Conservation (phyloP, 2,888 invertebrate genomes). For the Petrolisthes cinctipes region DNA sequence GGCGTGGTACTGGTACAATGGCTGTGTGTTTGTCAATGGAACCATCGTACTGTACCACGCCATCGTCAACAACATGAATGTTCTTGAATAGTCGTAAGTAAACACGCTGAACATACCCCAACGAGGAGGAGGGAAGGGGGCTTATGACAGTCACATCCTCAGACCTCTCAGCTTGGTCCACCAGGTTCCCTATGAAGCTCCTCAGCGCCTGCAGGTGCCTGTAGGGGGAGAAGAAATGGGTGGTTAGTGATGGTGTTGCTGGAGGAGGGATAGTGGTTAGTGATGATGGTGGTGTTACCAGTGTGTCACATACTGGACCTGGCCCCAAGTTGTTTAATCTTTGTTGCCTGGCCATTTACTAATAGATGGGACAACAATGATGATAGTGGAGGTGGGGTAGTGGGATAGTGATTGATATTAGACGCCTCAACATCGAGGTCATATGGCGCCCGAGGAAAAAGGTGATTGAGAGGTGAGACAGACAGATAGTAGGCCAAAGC, state of each 20-base stretch:
- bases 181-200: constrained; percentile 64
- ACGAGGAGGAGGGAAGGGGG: constrained; percentile 63
- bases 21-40: too few species aligned
- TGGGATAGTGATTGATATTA: neutral
- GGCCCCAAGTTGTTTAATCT: neutral
- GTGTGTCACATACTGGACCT: neutral
- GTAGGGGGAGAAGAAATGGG: neutral
- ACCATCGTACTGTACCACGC: too few species aligned
- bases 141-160: constrained; percentile 63
- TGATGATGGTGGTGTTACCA: too few species aligned
- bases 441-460: too few species aligned
- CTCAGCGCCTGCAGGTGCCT: constrained; percentile 65
- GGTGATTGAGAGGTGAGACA: constrained; percentile 9
- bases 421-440: too few species aligned
- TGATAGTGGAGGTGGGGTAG: neutral
- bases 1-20: too few species aligned
- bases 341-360: neutral
- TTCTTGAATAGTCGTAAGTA: neutral
- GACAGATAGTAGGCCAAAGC: neutral
- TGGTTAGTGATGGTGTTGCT: neutral
- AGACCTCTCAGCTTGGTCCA: constrained; percentile 63
- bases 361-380: neutral
- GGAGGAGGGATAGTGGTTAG: neutral
- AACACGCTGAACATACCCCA: constrained; percentile 46
- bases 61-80: too few species aligned